These are phyloP conservation scores for Gobio gobio DNA, from an alignment of 2,113 vertebrate species.

Conservation along the genomic window DNA sequence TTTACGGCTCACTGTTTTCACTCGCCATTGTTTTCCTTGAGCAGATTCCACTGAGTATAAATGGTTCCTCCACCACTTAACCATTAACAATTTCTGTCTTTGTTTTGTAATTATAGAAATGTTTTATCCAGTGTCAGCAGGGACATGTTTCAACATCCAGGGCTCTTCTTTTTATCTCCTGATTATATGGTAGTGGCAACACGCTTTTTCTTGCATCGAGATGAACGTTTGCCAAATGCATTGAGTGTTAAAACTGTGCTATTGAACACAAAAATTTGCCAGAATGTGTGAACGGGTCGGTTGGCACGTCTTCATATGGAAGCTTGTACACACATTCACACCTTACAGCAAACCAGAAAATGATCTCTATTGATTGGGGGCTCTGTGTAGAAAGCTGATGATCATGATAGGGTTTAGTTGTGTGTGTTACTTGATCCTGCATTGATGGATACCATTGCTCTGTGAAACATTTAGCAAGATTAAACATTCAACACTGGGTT, in stretches of 20 bases:
- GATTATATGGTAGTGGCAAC: slow-evolving; percentile 85
- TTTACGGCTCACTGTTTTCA: slow-evolving; percentile 68
- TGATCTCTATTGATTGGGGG: slow-evolving; percentile 32
- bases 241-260: slow-evolving; percentile 38
- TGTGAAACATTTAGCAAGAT: background rate
- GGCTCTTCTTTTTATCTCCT: slow-evolving; percentile 82
- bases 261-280: slow-evolving; percentile 38
- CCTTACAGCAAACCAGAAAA: slow-evolving; percentile 20
- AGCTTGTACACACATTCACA: too few species aligned
- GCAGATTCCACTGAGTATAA: slow-evolving; percentile 68
- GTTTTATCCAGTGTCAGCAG: slow-evolving; percentile 85
- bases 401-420: background rate
- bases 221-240: slow-evolving; percentile 61
- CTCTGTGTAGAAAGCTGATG: background rate
- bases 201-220: slow-evolving; percentile 79
- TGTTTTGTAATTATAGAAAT: slow-evolving; percentile 80
- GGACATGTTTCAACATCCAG: slow-evolving; percentile 75
- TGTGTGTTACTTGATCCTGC: background rate
- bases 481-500: background rate
- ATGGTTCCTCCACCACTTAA: slow-evolving; percentile 73
- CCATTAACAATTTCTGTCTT: slow-evolving; percentile 76
- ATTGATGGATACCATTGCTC: background rate
- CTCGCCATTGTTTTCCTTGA: slow-evolving; percentile 71
- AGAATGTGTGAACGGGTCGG: slow-evolving; percentile 35
- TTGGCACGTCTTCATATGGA: slow-evolving; percentile 41